These are phyloP conservation scores for Drepana arcuata DNA, from an alignment of 1,140 invertebrate species.

Conservation along the genomic window DNA sequence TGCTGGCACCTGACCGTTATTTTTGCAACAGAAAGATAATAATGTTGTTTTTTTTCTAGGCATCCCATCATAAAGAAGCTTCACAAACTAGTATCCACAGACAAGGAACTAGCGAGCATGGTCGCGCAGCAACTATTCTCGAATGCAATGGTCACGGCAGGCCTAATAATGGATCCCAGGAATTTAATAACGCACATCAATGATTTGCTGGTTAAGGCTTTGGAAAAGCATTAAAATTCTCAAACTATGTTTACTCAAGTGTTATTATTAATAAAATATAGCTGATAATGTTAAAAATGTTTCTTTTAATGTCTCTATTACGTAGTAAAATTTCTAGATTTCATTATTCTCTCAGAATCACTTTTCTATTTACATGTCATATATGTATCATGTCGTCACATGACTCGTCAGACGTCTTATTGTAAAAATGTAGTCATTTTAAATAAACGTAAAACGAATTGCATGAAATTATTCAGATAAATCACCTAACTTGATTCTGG, in stretches of 20 bases:
- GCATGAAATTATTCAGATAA: too few species aligned
- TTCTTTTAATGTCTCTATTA: slow-evolving; percentile 3
- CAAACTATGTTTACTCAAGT: neutral
- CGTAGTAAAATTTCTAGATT: too few species aligned
- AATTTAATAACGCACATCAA: slow-evolving; percentile 89
- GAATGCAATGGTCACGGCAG: slow-evolving; percentile 96
- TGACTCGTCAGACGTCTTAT: too few species aligned
- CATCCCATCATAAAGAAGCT: slow-evolving; percentile 95
- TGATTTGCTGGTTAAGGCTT: slow-evolving; percentile 85
- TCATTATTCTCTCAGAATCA: too few species aligned
- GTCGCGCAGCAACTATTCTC: slow-evolving; percentile 92
- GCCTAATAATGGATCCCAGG: slow-evolving; percentile 93
- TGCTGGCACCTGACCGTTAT: too few species aligned
- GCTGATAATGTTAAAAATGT: too few species aligned
- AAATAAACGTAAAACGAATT: too few species aligned
- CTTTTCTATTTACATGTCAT: too few species aligned
- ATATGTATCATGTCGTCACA: too few species aligned
- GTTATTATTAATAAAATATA: slow-evolving; percentile 1
- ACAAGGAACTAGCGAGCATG: slow-evolving; percentile 87
- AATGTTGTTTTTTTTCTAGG: slow-evolving; percentile 73
- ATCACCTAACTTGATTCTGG: too few species aligned
- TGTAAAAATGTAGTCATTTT: too few species aligned
- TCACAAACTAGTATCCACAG: slow-evolving; percentile 78
- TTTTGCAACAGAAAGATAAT: too few species aligned
- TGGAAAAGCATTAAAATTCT: slow-evolving; percentile 83